phyloP scores from a whole-genome alignment of 2,797 vertebrate genomes.

The Mastacembelus armatus region DNA sequence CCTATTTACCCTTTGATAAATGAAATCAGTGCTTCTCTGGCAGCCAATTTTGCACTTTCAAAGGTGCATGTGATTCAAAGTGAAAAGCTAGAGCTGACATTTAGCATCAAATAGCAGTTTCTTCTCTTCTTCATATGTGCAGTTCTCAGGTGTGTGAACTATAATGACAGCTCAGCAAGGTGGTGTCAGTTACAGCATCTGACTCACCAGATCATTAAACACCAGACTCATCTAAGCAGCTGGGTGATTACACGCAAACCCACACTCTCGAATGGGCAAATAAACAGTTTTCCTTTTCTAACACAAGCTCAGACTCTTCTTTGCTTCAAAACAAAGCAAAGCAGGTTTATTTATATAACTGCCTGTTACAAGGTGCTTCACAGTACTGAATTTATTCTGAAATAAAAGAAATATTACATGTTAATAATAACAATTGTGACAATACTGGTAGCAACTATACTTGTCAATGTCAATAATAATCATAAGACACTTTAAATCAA shows the following conservation, averaged over 20 bases:
- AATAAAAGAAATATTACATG: background rate
- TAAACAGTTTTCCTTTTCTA: background rate
- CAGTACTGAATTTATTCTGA: background rate
- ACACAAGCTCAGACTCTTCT: no score
- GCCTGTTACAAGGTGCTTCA: no score
- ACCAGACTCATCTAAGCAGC: slow-evolving; percentile 18
- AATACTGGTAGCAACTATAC: no score
- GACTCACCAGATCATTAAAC: slow-evolving; percentile 44
- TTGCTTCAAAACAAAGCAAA: no score
- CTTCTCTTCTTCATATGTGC: slow-evolving; percentile 12
- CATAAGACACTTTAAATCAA: background rate
- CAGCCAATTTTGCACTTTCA: background rate
- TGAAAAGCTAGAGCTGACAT: slow-evolving; percentile 29
- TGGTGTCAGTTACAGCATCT: slow-evolving; percentile 42
- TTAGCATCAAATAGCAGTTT: slow-evolving; percentile 13
- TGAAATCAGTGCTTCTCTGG: background rate
- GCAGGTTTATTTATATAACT: no score
- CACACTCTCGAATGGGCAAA: background rate
- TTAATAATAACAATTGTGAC: background rate
- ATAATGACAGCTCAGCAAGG: slow-evolving; percentile 25
- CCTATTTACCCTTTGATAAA: no score
- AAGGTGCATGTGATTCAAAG: slow-evolving; percentile 5
- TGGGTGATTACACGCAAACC: slow-evolving; percentile 21
- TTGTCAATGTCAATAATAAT: background rate
- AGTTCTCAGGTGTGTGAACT: slow-evolving; percentile 19